phyloP scores from a whole-genome alignment of 2,113 vertebrate genomes.

The Casuarius casuarius region DNA sequence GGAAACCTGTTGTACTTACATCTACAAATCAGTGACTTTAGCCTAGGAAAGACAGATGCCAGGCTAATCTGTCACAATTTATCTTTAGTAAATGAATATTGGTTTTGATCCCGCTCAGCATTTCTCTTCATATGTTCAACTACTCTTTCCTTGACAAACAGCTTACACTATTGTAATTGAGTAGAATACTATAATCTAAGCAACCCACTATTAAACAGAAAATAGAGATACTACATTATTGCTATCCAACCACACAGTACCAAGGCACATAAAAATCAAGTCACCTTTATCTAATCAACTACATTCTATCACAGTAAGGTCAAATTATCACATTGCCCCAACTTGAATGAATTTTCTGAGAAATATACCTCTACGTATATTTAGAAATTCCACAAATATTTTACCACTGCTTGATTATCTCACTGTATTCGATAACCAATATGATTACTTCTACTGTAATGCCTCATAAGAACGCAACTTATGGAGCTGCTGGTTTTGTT shows the following conservation, averaged over 20 bases:
- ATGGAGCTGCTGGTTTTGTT: neutral
- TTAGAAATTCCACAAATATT: neutral
- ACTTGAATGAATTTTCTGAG: neutral
- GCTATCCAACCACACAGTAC: neutral
- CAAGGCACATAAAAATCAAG: neutral
- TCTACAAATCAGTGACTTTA: neutral
- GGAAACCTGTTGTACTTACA: neutral
- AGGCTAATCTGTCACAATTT: neutral
- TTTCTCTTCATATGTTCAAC: neutral
- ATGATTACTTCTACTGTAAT: neutral
- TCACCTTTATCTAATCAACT: neutral
- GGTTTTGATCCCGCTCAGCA: neutral
- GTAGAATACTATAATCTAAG: fast-evolving
- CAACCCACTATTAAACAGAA: neutral
- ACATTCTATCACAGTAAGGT: neutral
- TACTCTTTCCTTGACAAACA: neutral
- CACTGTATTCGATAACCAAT: neutral
- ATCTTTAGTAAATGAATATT: neutral
- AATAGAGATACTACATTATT: neutral
- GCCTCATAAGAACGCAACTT: neutral
- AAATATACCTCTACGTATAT: neutral
- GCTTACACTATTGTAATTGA: neutral
- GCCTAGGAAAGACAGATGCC: neutral
- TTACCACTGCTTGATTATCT: neutral
- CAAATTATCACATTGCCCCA: neutral